These are phyloP conservation scores for Cassiopea andromeda DNA, from an alignment of 30 jellyfish, hydroid and myxozoan species.

Conservation along the genomic window DNA sequence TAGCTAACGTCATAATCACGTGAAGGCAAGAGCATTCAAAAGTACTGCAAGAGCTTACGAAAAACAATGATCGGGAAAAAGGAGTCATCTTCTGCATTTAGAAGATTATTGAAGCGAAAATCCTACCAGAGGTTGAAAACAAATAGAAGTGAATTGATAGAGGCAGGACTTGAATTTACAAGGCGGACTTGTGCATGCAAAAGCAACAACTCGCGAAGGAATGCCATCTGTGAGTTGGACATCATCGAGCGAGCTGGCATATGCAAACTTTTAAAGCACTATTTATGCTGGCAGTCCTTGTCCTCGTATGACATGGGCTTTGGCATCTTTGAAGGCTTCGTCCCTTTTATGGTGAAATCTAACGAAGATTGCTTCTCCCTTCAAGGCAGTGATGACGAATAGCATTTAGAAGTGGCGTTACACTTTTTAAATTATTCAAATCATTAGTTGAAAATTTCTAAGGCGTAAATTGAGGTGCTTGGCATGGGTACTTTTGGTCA, in stretches of 20 bases:
- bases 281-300: constrained; percentile 47
- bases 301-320: constrained; percentile 47
- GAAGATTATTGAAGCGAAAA: constrained; percentile 35
- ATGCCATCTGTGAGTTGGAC: constrained; percentile 65
- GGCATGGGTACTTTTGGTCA: too few species aligned
- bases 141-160: constrained; percentile 26
- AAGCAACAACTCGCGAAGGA: constrained; percentile 23
- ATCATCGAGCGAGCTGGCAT: constrained; percentile 54
- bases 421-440: too few species aligned
- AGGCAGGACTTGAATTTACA: constrained; percentile 63
- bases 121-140: constrained; percentile 4
- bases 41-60: too few species aligned
- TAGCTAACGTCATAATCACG: too few species aligned
- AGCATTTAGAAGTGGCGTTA: too few species aligned
- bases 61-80: constrained; percentile 11
- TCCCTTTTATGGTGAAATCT: background rate
- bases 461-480: too few species aligned
- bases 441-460: too few species aligned
- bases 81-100: background rate
- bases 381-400: too few species aligned
- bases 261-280: constrained; percentile 33
- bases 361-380: background rate
- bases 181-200: constrained; percentile 24
- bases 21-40: too few species aligned
- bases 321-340: constrained; percentile 50